A percentile compares a stretch with the other conserved stretches of the same genome.
These are phyloP conservation scores for Neodiprion lecontei DNA, from an alignment of 1,140 invertebrate species.

Conservation along the genomic window DNA sequence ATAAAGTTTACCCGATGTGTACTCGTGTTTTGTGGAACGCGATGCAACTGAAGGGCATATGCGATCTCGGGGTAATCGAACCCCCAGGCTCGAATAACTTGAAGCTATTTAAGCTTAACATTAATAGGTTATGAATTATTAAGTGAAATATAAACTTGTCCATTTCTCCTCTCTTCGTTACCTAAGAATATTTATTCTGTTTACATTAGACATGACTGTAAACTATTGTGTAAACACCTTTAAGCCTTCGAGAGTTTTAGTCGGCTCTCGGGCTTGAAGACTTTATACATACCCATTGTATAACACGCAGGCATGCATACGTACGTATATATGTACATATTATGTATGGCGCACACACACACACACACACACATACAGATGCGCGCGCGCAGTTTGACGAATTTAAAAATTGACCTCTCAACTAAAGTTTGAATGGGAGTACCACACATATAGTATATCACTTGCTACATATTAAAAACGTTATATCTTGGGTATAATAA, in stretches of 20 bases:
- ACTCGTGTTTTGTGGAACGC: neutral
- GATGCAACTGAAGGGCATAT: neutral
- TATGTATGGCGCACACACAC: neutral
- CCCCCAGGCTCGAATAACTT: slow-evolving; percentile 3
- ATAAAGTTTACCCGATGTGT: neutral
- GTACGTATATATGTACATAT: neutral
- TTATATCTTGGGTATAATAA: slow-evolving; percentile 5
- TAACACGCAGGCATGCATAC: neutral
- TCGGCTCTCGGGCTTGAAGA: neutral
- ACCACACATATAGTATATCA: neutral
- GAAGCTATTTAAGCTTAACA: neutral
- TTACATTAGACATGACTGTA: neutral
- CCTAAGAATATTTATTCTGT: neutral
- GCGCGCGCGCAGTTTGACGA: neutral
- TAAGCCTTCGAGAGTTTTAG: neutral
- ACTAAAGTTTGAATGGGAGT: neutral
- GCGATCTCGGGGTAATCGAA: neutral
- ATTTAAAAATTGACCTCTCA: neutral
- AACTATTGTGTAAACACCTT: slow-evolving; percentile 3
- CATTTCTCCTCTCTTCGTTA: neutral
- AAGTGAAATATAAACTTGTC: neutral
- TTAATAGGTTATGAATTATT: neutral
- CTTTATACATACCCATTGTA: neutral
- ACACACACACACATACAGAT: no score
- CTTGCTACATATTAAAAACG: slow-evolving; percentile 19